Evolutionary conservation across 1,140 invertebrate genomes (phyloP).

Genomic region (Caenorhabditis inopinata): DNA sequence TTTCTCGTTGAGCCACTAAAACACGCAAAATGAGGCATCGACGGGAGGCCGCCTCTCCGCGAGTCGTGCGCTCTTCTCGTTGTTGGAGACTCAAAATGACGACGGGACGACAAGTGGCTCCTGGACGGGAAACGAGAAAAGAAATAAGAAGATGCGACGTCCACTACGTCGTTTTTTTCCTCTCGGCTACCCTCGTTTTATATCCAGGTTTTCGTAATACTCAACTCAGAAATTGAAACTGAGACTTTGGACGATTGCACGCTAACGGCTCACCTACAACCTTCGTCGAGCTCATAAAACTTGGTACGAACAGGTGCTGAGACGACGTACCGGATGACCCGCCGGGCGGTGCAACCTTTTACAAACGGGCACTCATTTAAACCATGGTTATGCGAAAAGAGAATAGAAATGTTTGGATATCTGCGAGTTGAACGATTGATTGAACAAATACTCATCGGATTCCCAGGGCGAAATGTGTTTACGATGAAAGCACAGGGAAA

Average conservation of each 20-base stretch:
- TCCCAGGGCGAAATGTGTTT: constrained; percentile 23
- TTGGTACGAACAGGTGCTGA: constrained; percentile 20
- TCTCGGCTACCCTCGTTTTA: background rate
- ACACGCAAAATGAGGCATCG: constrained; percentile 32
- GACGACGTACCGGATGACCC: background rate
- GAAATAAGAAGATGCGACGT: constrained; percentile 22
- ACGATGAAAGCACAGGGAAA: background rate
- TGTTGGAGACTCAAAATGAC: constrained; percentile 4
- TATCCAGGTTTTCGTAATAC: constrained; percentile 28
- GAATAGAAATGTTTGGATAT: background rate
- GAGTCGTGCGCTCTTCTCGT: background rate
- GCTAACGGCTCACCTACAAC: constrained; percentile 24
- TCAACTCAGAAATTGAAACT: constrained; percentile 22
- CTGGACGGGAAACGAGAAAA: constrained; percentile 23
- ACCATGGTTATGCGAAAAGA: background rate
- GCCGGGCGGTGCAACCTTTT: background rate
- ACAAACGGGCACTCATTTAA: background rate
- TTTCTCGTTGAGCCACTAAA: constrained; percentile 2
- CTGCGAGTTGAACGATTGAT: no score
- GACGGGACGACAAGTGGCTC: constrained; percentile 30
- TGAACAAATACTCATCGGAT: constrained; percentile 31
- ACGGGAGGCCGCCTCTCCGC: background rate
- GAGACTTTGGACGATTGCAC: background rate
- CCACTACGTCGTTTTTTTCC: constrained; percentile 6
- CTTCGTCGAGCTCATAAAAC: constrained; percentile 24